Base-by-base conservation (phyloP, 2,888 invertebrate genomes). In the Priocnemis perturbator region DNA sequence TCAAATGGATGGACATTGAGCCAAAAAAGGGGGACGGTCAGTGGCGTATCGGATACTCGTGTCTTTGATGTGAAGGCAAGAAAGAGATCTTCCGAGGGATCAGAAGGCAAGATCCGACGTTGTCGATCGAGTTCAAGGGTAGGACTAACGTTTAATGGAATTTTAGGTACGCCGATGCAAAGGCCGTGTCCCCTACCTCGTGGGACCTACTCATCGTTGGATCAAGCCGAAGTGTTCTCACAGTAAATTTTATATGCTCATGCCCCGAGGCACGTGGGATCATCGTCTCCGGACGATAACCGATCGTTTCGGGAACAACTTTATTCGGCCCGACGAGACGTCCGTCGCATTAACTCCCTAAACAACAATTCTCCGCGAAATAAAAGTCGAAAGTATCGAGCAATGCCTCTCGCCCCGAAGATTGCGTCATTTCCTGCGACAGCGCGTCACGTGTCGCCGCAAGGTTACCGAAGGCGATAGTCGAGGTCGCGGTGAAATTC, bases 1-100 rank as follows among this genome's bases (percentile, higher is more conserved):
- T 82, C 79, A 79, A 81, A 81, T 76, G 61, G 77, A 71, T 53
- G 76, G 61, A 71, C 71, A 72, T 82, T 69, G 77, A 74, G 50
- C 17, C 17, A 78, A 70, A 53, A 61, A 45, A 57, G 67, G 50
- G 62, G 60, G 66, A 63, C 53, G 76, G 67, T 64, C 75, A 72
- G 56, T 44, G 65, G 21, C 61, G 62, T 55, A 57, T 68, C 66
- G 56, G 53, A 20, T 47, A 50, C 45, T 63, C 62, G 56, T 65
- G 64, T 71, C 77, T 81, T 81, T 82, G 81, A 81, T 74, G 73
- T 50, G 60, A 75, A 58, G 50, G 63, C 30, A 65, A 64, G 62
- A 69, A 71, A 71, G 60, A 60, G 64, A 30, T 44, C 19, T 50
- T 20, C 2, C 15, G 56, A 62, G 67, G 69, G 53, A 63, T 56